These are phyloP conservation scores for Leptinotarsa defecta DNA, from an alignment of 1,140 invertebrate genomes.

Conservation along the genomic window DNA sequence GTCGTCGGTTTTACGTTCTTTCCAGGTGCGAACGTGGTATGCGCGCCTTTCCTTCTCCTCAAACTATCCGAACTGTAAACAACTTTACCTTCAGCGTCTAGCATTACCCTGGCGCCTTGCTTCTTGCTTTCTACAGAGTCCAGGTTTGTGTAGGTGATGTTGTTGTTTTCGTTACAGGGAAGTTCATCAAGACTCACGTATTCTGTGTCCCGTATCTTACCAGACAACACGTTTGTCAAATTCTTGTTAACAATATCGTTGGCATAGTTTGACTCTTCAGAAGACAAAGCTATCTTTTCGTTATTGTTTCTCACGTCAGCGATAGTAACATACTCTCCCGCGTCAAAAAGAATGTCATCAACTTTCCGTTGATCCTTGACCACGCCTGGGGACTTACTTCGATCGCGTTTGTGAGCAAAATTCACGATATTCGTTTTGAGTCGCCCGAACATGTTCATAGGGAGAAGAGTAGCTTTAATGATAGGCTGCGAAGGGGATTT, in stretches of 20 bases:
- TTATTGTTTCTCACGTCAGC: conserved; percentile 80
- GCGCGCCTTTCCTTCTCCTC: conserved; percentile 76
- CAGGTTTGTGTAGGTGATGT: conserved; percentile 54
- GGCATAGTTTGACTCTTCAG: conserved; percentile 59
- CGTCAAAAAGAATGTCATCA: conserved; percentile 54
- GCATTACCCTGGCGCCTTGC: conserved; percentile 78
- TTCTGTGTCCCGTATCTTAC: conserved; percentile 68
- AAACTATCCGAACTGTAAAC: conserved; percentile 89
- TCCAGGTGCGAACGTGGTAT: conserved; percentile 84
- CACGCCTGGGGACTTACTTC: conserved; percentile 56
- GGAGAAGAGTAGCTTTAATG: conserved; percentile 60
- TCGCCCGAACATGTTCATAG: conserved; percentile 66
- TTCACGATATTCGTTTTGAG: conserved; percentile 65
- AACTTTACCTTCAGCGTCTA: conserved; percentile 87
- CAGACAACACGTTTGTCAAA: conserved; percentile 61
- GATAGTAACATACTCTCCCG: conserved; percentile 84
- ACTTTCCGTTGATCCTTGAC: conserved; percentile 19
- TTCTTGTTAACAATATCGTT: conserved; percentile 63
- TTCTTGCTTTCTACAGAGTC: conserved; percentile 59
- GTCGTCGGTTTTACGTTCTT: conserved; percentile 66
- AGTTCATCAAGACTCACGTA: conserved; percentile 82
- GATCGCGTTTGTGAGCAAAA: conserved; percentile 52
- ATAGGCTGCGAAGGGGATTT: conserved; percentile 51
- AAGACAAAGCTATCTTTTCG: conserved; percentile 58
- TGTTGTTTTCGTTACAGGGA: conserved; percentile 62